A percentile compares a stretch with the other conserved stretches of the same genome.
These are phyloP conservation scores for Siphlonurus alternatus DNA, from an alignment of 2,888 invertebrate genomes.

Conservation along the genomic window DNA sequence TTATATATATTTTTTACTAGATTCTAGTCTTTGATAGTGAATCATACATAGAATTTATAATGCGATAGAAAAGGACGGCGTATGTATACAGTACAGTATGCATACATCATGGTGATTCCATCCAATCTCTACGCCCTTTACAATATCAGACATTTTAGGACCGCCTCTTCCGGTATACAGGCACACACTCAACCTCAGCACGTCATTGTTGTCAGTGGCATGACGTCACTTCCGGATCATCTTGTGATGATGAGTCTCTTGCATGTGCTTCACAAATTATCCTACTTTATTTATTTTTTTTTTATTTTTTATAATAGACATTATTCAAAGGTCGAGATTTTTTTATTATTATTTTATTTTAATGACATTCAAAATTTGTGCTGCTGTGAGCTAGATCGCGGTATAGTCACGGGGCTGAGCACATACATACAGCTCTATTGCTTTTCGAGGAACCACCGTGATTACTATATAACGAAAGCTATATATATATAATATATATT, in stretches of 20 bases:
- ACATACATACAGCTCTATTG: too few relatives aligned
- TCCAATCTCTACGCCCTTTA: background rate
- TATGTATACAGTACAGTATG: background rate
- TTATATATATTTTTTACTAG: background rate
- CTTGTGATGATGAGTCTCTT: background rate
- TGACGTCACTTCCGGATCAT: background rate
- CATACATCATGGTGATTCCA: background rate
- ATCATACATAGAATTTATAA: background rate
- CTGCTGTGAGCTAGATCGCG: too few relatives aligned
- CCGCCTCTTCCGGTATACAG: background rate
- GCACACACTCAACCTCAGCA: background rate
- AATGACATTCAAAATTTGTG: background rate
- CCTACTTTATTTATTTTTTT: background rate
- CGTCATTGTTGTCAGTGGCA: background rate
- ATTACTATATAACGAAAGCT: too few relatives aligned
- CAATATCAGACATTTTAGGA: background rate
- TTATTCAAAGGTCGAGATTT: background rate
- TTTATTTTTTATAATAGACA: background rate
- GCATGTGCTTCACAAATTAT: background rate
- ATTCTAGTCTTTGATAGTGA: background rate
- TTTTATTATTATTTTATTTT: background rate
- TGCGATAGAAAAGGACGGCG: background rate
- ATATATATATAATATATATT: too few relatives aligned
- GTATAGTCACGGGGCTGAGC: too few relatives aligned
- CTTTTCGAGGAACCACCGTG: too few relatives aligned